Evolutionary conservation across 53 echinoderm and acorn worm species (phyloP).

Genomic region (Stichopus horrens): DNA sequence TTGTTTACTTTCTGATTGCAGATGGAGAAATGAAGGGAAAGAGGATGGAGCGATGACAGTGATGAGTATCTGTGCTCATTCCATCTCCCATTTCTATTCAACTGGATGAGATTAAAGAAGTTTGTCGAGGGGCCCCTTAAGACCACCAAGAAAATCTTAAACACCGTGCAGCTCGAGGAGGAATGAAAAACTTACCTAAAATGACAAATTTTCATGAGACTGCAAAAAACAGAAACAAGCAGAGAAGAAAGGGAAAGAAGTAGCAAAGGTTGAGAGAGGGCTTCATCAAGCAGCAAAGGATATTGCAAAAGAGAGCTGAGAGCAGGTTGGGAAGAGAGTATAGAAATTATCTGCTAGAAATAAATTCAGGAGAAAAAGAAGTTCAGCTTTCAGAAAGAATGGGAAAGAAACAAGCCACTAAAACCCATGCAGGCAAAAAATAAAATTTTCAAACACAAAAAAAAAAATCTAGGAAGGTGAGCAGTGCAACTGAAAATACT

Average conservation of each 20-base stretch:
- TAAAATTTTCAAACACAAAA: neutral
- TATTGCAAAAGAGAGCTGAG: neutral
- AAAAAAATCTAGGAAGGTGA: slow-evolving; percentile 3
- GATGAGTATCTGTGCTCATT: too few species aligned
- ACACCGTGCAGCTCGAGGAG: too few species aligned
- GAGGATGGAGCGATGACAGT: too few species aligned
- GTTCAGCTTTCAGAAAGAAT: neutral
- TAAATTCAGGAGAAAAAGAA: neutral
- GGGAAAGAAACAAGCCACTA: neutral
- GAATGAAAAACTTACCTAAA: neutral
- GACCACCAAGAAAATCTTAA: too few species aligned
- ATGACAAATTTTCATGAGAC: neutral
- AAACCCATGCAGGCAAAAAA: neutral
- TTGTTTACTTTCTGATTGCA: too few species aligned
- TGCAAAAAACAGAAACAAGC: neutral
- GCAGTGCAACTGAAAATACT: slow-evolving; percentile 19
- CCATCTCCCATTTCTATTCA: too few species aligned
- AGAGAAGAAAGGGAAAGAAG: neutral
- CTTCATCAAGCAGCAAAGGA: neutral
- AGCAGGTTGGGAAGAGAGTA: neutral
- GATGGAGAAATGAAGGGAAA: too few species aligned
- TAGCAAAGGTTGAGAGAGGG: neutral
- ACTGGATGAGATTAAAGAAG: too few species aligned
- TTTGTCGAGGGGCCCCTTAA: too few species aligned
- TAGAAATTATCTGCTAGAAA: neutral